phyloP scores from a whole-genome alignment of 2,888 invertebrate genomes.

The Acanthosepion esculentum region DNA sequence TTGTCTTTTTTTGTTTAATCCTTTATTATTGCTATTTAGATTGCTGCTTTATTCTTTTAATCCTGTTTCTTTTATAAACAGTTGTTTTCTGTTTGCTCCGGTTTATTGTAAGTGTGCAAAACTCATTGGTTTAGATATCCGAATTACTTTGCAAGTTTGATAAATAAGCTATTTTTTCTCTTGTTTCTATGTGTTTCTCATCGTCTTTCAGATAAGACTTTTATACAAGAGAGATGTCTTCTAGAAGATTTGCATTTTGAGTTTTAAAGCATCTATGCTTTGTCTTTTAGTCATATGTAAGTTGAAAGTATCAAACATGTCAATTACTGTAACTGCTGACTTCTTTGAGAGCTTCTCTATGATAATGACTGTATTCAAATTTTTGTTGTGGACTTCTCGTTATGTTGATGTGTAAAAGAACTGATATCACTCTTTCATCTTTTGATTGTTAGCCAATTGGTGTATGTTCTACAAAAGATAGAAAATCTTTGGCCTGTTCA shows the following conservation, averaged over 20 bases:
- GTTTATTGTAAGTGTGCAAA: not conserved
- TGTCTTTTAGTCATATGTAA: not conserved
- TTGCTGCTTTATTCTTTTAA: not conserved
- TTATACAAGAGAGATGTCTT: not conserved
- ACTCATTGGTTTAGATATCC: not conserved
- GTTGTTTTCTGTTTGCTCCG: not conserved
- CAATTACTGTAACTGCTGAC: not conserved
- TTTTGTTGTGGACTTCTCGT: not conserved
- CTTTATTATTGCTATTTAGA: not conserved
- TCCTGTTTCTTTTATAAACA: not conserved
- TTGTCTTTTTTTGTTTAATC: not conserved
- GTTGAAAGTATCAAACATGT: not conserved
- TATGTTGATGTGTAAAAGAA: constrained; percentile 8
- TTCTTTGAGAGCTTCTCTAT: not conserved
- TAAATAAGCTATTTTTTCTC: not conserved
- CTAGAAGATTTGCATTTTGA: not conserved
- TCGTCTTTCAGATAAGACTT: not conserved
- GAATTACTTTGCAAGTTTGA: not conserved
- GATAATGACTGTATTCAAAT: not conserved
- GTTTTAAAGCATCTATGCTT: not conserved
- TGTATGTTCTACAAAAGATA: not conserved
- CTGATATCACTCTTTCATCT: not conserved
- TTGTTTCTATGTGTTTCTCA: not conserved
- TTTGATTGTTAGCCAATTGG: not conserved
- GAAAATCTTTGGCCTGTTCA: not conserved